Percentiles rank a stretch among this genome's conserved stretches.
Evolutionary conservation across 2,888 invertebrate genomes (phyloP).

Genomic region (Acrobasis suavella): DNA sequence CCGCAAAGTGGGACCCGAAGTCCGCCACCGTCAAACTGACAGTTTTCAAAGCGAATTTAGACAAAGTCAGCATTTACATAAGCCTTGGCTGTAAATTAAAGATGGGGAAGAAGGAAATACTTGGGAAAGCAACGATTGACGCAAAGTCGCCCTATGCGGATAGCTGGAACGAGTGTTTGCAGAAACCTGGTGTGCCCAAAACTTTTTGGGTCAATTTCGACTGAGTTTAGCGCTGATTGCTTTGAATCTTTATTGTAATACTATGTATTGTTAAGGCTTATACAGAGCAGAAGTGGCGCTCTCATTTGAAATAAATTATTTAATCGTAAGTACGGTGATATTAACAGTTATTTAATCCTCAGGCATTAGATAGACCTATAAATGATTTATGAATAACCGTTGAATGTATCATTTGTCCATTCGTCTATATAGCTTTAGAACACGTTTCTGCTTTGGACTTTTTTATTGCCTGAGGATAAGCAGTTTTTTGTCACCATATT

Average conservation of each 20-base stretch:
- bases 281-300: too few relatives aligned
- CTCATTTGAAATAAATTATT: too few relatives aligned
- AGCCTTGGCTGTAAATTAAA: slow-evolving; percentile 86
- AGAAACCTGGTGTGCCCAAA: slow-evolving; percentile 79
- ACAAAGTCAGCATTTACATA: slow-evolving; percentile 85
- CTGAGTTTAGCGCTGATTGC: slow-evolving; percentile 40
- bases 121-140: slow-evolving; percentile 86
- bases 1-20: slow-evolving; percentile 88
- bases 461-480: too few relatives aligned
- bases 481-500: too few relatives aligned
- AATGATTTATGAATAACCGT: too few relatives aligned
- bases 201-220: slow-evolving; percentile 84
- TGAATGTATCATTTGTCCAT: too few relatives aligned
- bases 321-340: too few relatives aligned
- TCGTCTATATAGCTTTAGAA: too few relatives aligned
- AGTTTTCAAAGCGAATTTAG: slow-evolving; percentile 84
- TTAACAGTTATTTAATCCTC: too few relatives aligned
- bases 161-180: slow-evolving; percentile 84
- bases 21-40: slow-evolving; percentile 84
- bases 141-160: slow-evolving; percentile 82
- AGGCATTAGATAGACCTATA: too few relatives aligned
- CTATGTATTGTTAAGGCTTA: not conserved
- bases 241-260: slow-evolving; percentile 8
- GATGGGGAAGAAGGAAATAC: slow-evolving; percentile 85
- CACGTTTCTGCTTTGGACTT: too few relatives aligned